A percentile compares a stretch with the other conserved stretches of the same genome.
phyloP scores from a whole-genome alignment of 2,888 invertebrate species.

The Acrobasis consociella region DNA sequence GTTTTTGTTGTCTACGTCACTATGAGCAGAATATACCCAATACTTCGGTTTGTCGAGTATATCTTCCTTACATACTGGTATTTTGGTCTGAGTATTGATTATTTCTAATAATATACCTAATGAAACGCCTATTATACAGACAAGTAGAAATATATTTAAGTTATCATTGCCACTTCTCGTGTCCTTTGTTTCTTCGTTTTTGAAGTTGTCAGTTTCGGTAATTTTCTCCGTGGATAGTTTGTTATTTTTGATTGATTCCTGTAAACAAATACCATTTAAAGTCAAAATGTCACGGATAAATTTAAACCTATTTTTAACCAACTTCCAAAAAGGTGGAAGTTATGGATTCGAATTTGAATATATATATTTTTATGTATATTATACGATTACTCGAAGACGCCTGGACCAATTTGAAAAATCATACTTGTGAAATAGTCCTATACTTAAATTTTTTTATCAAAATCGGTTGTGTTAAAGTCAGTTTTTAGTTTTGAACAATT shows the following conservation, averaged over 20 bases:
- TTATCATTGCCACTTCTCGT: conserved; percentile 27
- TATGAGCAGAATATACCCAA: conserved; percentile 83
- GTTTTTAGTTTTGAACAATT: too few relatives aligned
- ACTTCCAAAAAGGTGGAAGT: too few relatives aligned
- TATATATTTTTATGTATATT: too few relatives aligned
- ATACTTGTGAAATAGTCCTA: too few relatives aligned
- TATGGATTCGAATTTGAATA: too few relatives aligned
- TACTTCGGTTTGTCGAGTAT: conserved; percentile 55
- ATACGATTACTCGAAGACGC: too few relatives aligned
- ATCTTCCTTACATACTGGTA: conserved; percentile 37
- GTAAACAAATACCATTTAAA: background rate
- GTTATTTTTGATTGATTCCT: conserved; percentile 1
- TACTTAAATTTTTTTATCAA: too few relatives aligned
- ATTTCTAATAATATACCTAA: conserved; percentile 62
- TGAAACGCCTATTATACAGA: conserved; percentile 63
- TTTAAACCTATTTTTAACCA: too few relatives aligned
- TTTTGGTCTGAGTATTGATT: conserved; percentile 52
- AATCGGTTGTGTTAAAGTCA: too few relatives aligned
- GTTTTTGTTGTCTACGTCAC: conserved; percentile 80
- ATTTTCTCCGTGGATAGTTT: conserved; percentile 30
- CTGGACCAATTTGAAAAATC: too few relatives aligned
- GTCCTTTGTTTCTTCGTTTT: conserved; percentile 4
- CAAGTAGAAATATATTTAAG: conserved; percentile 55
- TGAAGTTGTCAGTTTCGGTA: conserved; percentile 27
- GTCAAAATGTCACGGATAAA: too few relatives aligned